Evolutionary conservation across 2,888 invertebrate genomes (phyloP), one percentile per base, ranked within the genome.

Genomic region (Junonia oenone): DNA sequence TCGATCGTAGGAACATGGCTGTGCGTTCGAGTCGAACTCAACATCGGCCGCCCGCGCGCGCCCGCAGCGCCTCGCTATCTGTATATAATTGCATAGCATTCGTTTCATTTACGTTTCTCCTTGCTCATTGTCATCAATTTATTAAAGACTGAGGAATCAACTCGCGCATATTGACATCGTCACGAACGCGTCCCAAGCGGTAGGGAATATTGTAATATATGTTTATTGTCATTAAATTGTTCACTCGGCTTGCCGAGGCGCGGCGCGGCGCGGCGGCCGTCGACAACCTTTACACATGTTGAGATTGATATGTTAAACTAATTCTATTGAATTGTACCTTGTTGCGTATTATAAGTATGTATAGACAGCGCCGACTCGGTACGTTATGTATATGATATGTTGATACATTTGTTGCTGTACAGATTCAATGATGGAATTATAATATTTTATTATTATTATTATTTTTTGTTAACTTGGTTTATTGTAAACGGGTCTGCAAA

Each of bases 101-200:
- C 61, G 71, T 79, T 83, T 88, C 86, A 87, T 87, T 87, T 86
- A 81, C 80, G 80, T 86, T 83, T 79, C 81, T 85, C 86, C 87
- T 86, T 85, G 84, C 86, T 88, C 89, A 88, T 88, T 83, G 86
- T 82, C 89, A 89, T 89, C 89, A 89, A 89, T 87, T 84, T 83
- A 87, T 87, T 87, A 89, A 87, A 89, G 89, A 89, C 89, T 89
- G 89, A 89, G 88, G 81, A 87, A 89, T 88, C 89, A 88, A 88
- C 83, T 83, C 79, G 84, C 87, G 88, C 86, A 84, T 83, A 83
- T 81, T 79, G 85, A 84, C 88, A 86, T 88, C 79, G 86, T 80
- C 86, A 85, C 87, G 83, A 78, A 83, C 79, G 83, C 82, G 85
- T 80, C 82, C 82, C 83, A 71, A 70, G 63, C 71, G 76, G 22